A percentile compares a stretch with the other conserved stretches of the same genome.
These are phyloP conservation scores for Ganaspis sp. DNA, from an alignment of 1,140 invertebrate genomes.

Conservation along the genomic window DNA sequence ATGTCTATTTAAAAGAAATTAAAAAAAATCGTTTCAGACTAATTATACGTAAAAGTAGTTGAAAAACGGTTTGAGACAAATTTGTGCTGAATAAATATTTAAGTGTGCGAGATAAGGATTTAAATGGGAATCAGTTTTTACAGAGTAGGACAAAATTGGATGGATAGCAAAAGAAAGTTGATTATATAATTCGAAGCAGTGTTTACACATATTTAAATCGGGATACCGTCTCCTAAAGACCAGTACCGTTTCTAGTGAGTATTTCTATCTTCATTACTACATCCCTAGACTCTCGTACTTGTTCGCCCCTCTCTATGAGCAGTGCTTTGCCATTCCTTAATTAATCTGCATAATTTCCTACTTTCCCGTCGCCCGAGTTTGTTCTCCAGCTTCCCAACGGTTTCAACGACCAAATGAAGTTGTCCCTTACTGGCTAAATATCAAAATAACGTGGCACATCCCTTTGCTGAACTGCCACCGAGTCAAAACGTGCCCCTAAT, in stretches of 20 bases:
- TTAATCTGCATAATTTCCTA: constrained; percentile 64
- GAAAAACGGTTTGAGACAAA: too few species aligned
- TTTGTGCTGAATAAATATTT: too few species aligned
- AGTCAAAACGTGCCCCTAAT: too few species aligned
- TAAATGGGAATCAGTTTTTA: neutral
- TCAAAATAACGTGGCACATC: neutral
- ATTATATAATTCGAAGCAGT: constrained; percentile 1
- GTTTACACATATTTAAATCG: constrained; percentile 23
- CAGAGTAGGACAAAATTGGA: too few species aligned
- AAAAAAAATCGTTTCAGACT: too few species aligned
- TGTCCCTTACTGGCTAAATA: constrained; percentile 43
- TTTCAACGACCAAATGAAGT: constrained; percentile 58
- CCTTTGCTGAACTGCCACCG: neutral
- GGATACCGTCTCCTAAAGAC: constrained; percentile 8
- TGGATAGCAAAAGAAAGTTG: neutral
- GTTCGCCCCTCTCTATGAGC: constrained; percentile 2
- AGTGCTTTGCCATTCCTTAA: constrained; percentile 54
- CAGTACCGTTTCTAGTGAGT: neutral
- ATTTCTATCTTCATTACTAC: constrained; percentile 29
- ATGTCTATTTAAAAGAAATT: too few species aligned
- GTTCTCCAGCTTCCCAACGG: constrained; percentile 42
- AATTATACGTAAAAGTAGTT: too few species aligned
- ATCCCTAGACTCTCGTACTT: constrained; percentile 21
- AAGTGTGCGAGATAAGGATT: too few species aligned
- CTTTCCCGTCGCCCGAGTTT: constrained; percentile 48